phyloP scores from a whole-genome alignment of 2,888 invertebrate genomes.

The Apoda limacodes region DNA sequence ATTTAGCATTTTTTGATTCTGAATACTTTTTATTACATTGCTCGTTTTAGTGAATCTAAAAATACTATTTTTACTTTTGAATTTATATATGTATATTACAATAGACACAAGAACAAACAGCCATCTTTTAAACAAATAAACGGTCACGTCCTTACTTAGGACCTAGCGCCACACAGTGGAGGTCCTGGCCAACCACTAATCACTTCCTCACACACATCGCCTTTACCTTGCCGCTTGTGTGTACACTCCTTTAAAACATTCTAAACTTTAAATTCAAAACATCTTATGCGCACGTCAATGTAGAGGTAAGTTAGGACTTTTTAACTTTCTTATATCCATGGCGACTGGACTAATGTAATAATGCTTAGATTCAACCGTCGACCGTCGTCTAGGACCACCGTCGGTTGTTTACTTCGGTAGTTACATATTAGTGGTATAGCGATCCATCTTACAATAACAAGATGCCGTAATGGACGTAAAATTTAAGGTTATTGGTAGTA shows the following conservation, averaged over 20 bases:
- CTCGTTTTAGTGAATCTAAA: too few relatives aligned
- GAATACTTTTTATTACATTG: too few relatives aligned
- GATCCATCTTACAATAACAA: slow-evolving; percentile 40
- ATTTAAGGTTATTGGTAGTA: slow-evolving; percentile 20
- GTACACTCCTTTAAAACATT: slow-evolving; percentile 44
- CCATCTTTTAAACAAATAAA: neutral
- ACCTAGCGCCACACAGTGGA: slow-evolving; percentile 54
- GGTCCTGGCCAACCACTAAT: slow-evolving; percentile 51
- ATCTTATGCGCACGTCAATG: slow-evolving; percentile 21
- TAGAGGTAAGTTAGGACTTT: slow-evolving; percentile 26
- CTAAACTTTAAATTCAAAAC: slow-evolving; percentile 24
- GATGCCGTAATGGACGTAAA: slow-evolving; percentile 35
- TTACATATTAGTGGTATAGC: slow-evolving; percentile 14
- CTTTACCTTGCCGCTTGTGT: slow-evolving; percentile 47
- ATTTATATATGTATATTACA: too few relatives aligned
- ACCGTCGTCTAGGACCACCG: slow-evolving; percentile 48
- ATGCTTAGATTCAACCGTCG: slow-evolving; percentile 22
- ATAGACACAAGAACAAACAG: too few relatives aligned
- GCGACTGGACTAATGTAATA: slow-evolving; percentile 6
- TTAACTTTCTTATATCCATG: slow-evolving; percentile 10
- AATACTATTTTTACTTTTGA: too few relatives aligned
- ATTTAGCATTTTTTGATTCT: too few relatives aligned
- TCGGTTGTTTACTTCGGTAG: slow-evolving; percentile 48
- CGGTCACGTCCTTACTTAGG: slow-evolving; percentile 1
- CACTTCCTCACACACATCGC: slow-evolving; percentile 44